Evolutionary conservation across 2,113 vertebrate species (phyloP).

Genomic region (Psammodynastes pulverulentus): DNA sequence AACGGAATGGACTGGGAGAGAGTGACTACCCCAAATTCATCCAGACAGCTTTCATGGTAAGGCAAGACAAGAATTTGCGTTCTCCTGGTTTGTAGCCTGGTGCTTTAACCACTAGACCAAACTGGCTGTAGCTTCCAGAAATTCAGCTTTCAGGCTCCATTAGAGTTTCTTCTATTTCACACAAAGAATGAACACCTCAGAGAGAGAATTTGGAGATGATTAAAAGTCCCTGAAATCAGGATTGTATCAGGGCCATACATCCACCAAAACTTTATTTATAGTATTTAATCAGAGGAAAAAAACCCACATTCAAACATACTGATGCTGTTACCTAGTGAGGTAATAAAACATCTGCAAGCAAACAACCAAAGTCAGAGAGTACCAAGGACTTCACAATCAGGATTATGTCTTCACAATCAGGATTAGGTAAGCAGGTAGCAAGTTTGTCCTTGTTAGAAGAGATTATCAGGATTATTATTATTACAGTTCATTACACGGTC

Average conservation of each 20-base stretch:
- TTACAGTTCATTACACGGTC: not conserved
- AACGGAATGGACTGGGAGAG: not conserved
- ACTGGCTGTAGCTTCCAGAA: not conserved
- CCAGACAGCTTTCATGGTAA: not conserved
- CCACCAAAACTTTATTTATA: not conserved
- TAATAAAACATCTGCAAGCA: not conserved
- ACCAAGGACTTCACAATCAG: not conserved
- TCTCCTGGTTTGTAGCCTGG: not conserved
- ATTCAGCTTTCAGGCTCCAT: not conserved
- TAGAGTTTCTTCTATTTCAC: not conserved
- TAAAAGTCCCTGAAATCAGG: not conserved
- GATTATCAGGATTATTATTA: not conserved
- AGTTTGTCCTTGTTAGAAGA: not conserved
- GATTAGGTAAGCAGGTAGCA: not conserved
- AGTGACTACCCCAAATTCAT: not conserved
- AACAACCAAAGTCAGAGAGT: not conserved
- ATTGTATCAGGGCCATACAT: not conserved
- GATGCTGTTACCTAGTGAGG: not conserved
- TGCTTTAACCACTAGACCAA: not conserved
- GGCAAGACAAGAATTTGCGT: not conserved
- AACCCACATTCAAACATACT: not conserved
- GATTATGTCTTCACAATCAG: no score
- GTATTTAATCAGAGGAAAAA: not conserved
- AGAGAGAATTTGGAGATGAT: not conserved
- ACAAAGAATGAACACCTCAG: not conserved